Evolutionary conservation across 92 coral and sea anemone species (phyloP), one percentile per base, ranked within the genome.

Genomic region (Epizoanthus fatuus): DNA sequence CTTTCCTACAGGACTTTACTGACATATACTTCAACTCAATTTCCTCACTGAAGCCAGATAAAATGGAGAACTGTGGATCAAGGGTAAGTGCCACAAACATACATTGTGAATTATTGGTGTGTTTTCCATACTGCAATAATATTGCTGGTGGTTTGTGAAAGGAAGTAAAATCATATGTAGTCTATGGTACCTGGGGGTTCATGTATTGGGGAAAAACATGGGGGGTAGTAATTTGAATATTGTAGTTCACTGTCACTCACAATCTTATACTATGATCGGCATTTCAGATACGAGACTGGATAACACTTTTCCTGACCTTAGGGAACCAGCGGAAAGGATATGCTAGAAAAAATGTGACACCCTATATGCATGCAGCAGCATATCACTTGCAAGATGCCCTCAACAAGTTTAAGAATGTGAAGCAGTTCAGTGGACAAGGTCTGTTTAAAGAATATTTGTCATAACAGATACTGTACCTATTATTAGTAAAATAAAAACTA

Each of bases 361-460:
- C 91, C 25, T 89, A 92, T 59, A 92, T 89, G 88, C 93, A 89
- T 76, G 91, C 82, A 7, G 80, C 90, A 53, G 88, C 83, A 54
- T 89, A 92, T 54, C 93, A 92, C 77, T 66, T 88, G 17, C 87
- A 88, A 85, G 91, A 79, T 80, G 84, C 83, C 32, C 66, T 92
- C 22, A 76, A 73, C 60, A 81, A 82, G 69, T 89, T 80, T 38
- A 54, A 75, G 76, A 86, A 86, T 86, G 75, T 86, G 68, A 92
- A 92, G 88, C 95, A 92, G 81, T 89, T 92, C 71, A 84, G 92
- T 86, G 93, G 93, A 57, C 93, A 92, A 90, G 93, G 91, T 92
- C n/a, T 62, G 40, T 67, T 19, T 71, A 71, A 71, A 71, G 51
- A 55, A 45, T 38, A 71, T 47, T 35, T 44, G 42, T 71, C 22